These are phyloP conservation scores for Odontomyia ornata DNA, from an alignment of 2,888 invertebrate genomes.

Conservation along the genomic window DNA sequence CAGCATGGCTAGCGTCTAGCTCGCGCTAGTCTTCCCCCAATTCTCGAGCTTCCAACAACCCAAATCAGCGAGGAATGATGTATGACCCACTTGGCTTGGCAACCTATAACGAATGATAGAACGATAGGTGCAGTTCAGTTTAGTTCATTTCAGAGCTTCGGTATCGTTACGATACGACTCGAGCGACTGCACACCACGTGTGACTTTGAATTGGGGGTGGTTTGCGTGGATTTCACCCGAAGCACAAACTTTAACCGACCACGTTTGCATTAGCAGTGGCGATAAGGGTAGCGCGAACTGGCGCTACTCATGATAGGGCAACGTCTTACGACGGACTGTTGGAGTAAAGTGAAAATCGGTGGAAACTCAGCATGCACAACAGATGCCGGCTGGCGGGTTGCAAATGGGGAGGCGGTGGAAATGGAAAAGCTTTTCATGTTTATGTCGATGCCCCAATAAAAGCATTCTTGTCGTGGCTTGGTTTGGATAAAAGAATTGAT, in stretches of 20 bases:
- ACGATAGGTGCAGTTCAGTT: slow-evolving; percentile 32
- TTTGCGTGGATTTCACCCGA: not conserved
- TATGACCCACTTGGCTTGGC: slow-evolving; percentile 37
- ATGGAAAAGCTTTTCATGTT: slow-evolving; percentile 31
- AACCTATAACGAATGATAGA: slow-evolving; percentile 33
- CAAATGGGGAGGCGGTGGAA: not conserved
- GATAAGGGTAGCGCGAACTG: not conserved
- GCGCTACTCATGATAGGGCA: not conserved
- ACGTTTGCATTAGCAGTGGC: not conserved
- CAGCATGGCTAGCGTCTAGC: slow-evolving; percentile 8
- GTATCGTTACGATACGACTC: not conserved
- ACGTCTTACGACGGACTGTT: slow-evolving; percentile 23
- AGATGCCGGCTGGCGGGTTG: slow-evolving; percentile 15
- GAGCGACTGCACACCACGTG: slow-evolving; percentile 18
- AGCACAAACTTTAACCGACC: slow-evolving; percentile 6
- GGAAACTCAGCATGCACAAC: not conserved
- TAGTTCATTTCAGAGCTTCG: not conserved
- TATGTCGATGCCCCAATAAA: slow-evolving; percentile 19
- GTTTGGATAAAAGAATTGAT: too few relatives aligned
- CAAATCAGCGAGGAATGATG: slow-evolving; percentile 33
- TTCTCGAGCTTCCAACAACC: slow-evolving; percentile 33
- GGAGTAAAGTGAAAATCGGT: not conserved
- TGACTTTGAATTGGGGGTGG: not conserved
- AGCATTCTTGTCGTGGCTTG: slow-evolving; percentile 18
- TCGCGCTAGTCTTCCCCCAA: slow-evolving; percentile 23